Evolutionary conservation across 2,888 invertebrate species (phyloP).

Genomic region (Drosophila dives): DNA sequence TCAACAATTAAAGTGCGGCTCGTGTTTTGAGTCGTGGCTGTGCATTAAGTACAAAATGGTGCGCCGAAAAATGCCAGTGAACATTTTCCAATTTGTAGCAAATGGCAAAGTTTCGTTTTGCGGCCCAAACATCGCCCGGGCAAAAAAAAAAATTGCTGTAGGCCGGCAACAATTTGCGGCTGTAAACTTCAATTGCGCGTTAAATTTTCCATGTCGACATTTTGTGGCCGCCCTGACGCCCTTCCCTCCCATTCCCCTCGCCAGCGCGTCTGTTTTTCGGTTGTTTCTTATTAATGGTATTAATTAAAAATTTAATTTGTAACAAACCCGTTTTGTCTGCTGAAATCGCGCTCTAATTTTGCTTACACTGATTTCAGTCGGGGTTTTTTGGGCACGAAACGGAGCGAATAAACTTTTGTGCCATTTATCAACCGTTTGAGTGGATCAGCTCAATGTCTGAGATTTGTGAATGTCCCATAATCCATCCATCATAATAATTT

Average conservation of each 20-base stretch:
- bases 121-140: constrained; percentile 11
- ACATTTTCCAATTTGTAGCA: constrained; percentile 64
- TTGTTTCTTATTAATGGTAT: constrained; percentile 68
- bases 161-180: constrained; percentile 57
- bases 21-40: constrained; percentile 50
- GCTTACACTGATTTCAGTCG: constrained; percentile 15
- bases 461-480: constrained; percentile 10
- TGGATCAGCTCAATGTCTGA: constrained; percentile 14
- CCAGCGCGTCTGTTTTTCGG: constrained; percentile 13
- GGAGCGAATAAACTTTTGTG: constrained; percentile 24
- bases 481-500: constrained; percentile 37
- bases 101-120: constrained; percentile 67
- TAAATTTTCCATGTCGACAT: constrained; percentile 71
- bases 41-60: constrained; percentile 58
- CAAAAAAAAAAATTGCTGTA: constrained; percentile 24
- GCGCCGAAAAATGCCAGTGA: constrained; percentile 17
- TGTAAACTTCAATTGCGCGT: constrained; percentile 79
- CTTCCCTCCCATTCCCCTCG: background rate
- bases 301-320: constrained; percentile 78
- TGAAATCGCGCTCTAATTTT: constrained; percentile 37
- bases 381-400: constrained; percentile 3
- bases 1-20: constrained; percentile 69
- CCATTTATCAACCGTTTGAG: constrained; percentile 42
- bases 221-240: constrained; percentile 29
- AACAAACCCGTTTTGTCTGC: constrained; percentile 56